phyloP scores from a whole-genome alignment of 2,888 invertebrate genomes.

The Agonopterix alstromeriana region DNA sequence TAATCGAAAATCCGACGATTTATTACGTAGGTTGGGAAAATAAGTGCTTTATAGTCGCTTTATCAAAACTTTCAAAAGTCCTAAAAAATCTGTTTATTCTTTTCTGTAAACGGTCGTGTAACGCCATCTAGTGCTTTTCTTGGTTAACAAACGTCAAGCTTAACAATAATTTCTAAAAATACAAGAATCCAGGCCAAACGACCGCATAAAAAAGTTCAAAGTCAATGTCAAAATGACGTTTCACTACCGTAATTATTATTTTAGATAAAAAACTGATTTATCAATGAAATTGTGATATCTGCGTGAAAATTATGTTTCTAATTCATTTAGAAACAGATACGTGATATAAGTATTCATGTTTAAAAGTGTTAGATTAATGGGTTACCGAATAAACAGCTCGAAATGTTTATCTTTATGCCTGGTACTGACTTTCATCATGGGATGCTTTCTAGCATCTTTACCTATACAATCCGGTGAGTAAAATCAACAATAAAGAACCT shows the following conservation, averaged over 20 bases:
- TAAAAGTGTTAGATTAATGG: slow-evolving; percentile 51
- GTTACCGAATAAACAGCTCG: slow-evolving; percentile 48
- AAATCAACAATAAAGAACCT: slow-evolving; percentile 1
- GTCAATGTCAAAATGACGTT: slow-evolving; percentile 1
- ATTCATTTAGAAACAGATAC: slow-evolving; percentile 9
- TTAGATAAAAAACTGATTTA: slow-evolving; percentile 10
- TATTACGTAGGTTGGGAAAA: too few relatives aligned
- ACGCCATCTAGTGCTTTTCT: too few relatives aligned
- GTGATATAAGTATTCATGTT: slow-evolving; percentile 37
- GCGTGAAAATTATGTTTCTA: slow-evolving; percentile 21
- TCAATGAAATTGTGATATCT: slow-evolving; percentile 20
- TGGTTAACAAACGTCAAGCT: too few relatives aligned
- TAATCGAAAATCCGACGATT: too few relatives aligned
- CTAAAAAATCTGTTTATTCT: too few relatives aligned
- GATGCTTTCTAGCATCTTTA: slow-evolving; percentile 63
- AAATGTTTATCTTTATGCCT: slow-evolving; percentile 62
- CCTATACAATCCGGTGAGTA: slow-evolving; percentile 56
- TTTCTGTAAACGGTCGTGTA: too few relatives aligned
- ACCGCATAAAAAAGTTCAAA: too few relatives aligned
- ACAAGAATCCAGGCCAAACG: too few relatives aligned
- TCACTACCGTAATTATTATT: neutral
- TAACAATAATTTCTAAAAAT: too few relatives aligned
- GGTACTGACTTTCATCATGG: slow-evolving; percentile 58
- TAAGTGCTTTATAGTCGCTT: too few relatives aligned
- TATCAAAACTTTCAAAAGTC: too few relatives aligned